Evolutionary conservation across 2,888 invertebrate genomes (phyloP), one percentile per base, ranked within the genome.

Genomic region (Cheilosia scutellata): DNA sequence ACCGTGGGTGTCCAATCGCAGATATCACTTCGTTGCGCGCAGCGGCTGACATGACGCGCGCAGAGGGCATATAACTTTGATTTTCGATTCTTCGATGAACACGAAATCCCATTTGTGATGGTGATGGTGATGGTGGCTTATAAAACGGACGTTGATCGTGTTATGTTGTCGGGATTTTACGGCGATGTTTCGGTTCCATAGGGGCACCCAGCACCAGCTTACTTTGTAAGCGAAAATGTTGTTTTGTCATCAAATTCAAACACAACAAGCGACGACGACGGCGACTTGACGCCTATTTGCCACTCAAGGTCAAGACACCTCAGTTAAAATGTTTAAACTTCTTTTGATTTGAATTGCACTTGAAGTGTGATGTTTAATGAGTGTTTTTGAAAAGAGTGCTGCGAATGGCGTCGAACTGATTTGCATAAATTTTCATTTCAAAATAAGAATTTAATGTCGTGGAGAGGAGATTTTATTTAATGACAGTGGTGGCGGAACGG

Each of bases 1-100:
- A 42, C 84, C 75, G 79, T 84, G 84, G 84, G 80, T 78, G 83
- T 83, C 68, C 72, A 72, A 63, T 66, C 60, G 76, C 37, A 60
- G 58, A 65, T 58, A 66, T 60, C 76, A 55, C 57, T 51, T 71
- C 13, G 49, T 33, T 42, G 60, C 20, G 60, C 51, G 27, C 31
- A 20, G 20, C 20, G 20, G 20, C 20, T 20, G 20, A 20, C 20
- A 20, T 20, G 20, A 20, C 20, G 47, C 31, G 66, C 62, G 16
- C 37, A 20, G 27, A 11, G 49, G 29, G 62, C 42, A 31, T n/a
- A 53, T 40, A 16, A 51, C 27, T 77, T 77, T 77, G 77, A 68
- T 60, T 77, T 77, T 70, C 44, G 53, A 62, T 16, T 60, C 77
- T 60, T 77, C 77, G 77, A 75, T 66, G 75, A 57, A 58, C 66